phyloP scores from a whole-genome alignment of 2,888 invertebrate genomes.

The Melieria omissa region DNA sequence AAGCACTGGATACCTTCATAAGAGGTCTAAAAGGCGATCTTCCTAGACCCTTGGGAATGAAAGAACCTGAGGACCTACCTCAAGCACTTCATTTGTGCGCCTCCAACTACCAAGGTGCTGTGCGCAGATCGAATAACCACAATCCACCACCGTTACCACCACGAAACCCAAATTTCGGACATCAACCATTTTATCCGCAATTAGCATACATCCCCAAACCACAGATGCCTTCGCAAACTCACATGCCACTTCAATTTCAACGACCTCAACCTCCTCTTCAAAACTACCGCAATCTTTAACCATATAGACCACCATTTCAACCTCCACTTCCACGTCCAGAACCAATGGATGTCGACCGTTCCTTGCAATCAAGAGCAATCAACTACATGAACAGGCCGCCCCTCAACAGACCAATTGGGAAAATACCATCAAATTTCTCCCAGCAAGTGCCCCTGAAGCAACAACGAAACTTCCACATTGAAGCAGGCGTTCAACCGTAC shows the following conservation, averaged over 20 bases:
- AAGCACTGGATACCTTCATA: too few species aligned
- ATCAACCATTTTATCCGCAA: too few species aligned
- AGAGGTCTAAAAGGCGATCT: too few species aligned
- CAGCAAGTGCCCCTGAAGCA: not conserved
- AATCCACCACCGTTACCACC: too few species aligned
- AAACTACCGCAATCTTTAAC: constrained; percentile 9
- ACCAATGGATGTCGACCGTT: constrained; percentile 5
- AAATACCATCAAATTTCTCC: not conserved
- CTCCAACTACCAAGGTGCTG: too few species aligned
- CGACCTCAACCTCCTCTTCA: constrained; percentile 7
- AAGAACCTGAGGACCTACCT: too few species aligned
- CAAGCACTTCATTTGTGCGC: too few species aligned
- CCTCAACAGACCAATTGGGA: too few species aligned
- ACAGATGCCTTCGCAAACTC: not conserved
- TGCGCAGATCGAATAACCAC: too few species aligned
- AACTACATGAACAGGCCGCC: constrained; percentile 8
- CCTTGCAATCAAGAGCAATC: not conserved
- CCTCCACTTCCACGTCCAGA: constrained; percentile 2
- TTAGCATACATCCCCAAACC: not conserved
- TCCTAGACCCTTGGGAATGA: too few species aligned
- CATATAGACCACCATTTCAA: constrained; percentile 2
- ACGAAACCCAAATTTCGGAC: too few species aligned
- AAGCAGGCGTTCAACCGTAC: not conserved
- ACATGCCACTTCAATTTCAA: not conserved
- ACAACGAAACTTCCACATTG: not conserved